Evolutionary conservation across 2,888 invertebrate species (phyloP), one percentile per base, ranked within the genome.

Genomic region (Brachyptera risi): DNA sequence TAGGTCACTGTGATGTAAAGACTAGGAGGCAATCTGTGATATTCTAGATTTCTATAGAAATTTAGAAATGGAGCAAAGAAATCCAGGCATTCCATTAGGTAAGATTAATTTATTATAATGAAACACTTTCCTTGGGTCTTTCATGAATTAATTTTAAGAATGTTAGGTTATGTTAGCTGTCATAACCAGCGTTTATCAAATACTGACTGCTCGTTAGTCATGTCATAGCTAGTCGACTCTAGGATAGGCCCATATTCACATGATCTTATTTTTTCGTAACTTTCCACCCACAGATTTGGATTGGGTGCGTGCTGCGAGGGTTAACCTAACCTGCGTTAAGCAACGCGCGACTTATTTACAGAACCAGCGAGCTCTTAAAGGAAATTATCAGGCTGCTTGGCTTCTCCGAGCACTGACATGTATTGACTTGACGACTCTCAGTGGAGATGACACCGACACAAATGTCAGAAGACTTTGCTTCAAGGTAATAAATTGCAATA

Each of bases 371-470:
- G 11, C 27, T 15, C 51, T 60, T 23, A 17, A 76, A 74, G 66
- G 75, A 58, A 71, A 78, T 27, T 81, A 84, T 72, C 83, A 85
- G 74, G 81, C 83, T 40, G 83, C 83, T 11, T 93, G 91, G 90
- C 79, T 96, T 13, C 71, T 94, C 23, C 86, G 87, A 72, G 90
- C 94, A 1, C 79, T 97, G 5, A 85, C 87, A 31, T 83, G 91
- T 60, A 92, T 96, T 65, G 98, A 99, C 76, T 80, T 99, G 66
- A 99, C 98, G 1, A 96, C 96, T 1, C 79, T 99, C 56, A 83
- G 89, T 54, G 95, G 94, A 38, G 87, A 89, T 75, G 91, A 91
- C 71, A 88, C 90, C 0, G 72, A 74, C 7, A 81, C 86, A 13
- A 92, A 91, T 78, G 91, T 97, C 1, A 75, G 83, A 21, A 80